Conservation (phyloP, 2,797 vertebrate genomes). For the Propithecus deckenii region DNA sequence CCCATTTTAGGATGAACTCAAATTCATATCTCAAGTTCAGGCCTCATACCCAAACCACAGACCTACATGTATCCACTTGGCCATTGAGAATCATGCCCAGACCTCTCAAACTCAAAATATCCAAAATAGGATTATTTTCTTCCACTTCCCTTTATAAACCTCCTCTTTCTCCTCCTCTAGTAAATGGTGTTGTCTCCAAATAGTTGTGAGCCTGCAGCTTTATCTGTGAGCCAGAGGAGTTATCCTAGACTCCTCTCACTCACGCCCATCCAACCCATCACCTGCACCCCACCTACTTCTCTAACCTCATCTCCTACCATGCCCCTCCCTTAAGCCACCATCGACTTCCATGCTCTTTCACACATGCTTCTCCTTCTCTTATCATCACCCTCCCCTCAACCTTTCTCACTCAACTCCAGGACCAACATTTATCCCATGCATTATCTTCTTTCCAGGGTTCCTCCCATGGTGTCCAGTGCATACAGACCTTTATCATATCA, state of each 20-base stretch:
- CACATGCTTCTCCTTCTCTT: neutral
- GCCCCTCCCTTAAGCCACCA: neutral
- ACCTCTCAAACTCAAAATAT: neutral
- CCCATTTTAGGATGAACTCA: neutral
- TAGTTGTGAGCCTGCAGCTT: neutral
- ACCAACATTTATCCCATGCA: neutral
- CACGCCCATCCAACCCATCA: neutral
- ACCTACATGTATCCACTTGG: neutral
- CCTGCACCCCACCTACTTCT: neutral
- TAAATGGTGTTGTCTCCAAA: neutral
- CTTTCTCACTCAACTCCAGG: neutral
- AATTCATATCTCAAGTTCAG: neutral
- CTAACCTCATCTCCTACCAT: neutral
- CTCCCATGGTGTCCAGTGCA: neutral
- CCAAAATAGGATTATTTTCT: neutral
- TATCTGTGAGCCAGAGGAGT: neutral
- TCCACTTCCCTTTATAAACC: neutral
- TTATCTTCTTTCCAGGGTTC: neutral
- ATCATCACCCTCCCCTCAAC: no score
- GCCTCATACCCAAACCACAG: neutral
- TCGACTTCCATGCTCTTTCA: neutral
- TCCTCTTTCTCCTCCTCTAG: neutral
- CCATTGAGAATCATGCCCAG: neutral
- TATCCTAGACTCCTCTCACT: neutral
- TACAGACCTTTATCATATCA: neutral